Conservation (phyloP, 2,113 vertebrate genomes). For the Oceanites oceanicus region DNA sequence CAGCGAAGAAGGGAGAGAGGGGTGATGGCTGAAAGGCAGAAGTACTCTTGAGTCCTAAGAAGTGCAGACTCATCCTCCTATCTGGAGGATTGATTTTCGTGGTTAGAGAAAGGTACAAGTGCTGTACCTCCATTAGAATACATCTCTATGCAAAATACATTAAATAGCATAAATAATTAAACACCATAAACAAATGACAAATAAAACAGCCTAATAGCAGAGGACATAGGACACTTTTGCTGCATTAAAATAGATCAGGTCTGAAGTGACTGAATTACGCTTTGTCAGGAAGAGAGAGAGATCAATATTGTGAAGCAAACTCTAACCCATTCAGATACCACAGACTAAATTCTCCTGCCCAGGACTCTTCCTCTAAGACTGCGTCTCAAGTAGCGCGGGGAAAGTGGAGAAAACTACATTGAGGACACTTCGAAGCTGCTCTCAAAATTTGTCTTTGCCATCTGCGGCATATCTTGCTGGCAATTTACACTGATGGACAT, state of each 20-base stretch:
- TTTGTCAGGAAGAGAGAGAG: not conserved
- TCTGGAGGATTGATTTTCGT: not conserved
- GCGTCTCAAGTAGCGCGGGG: not conserved
- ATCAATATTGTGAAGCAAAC: not conserved
- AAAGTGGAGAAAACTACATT: not conserved
- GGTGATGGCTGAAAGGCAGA: not conserved
- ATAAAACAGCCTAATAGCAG: conserved; percentile 28
- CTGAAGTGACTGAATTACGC: not conserved
- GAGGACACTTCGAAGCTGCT: not conserved
- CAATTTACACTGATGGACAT: not conserved
- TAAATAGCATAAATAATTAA: conserved; percentile 42
- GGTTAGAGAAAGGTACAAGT: not conserved
- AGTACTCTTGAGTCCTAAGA: not conserved
- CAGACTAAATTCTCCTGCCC: not conserved
- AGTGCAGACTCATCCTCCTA: conserved; percentile 1
- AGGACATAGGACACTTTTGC: not conserved
- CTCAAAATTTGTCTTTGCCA: not conserved
- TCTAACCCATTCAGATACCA: not conserved
- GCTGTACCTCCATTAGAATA: not conserved
- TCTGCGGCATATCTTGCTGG: not conserved
- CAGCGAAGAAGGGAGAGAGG: not conserved
- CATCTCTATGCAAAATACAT: not conserved
- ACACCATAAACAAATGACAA: not conserved
- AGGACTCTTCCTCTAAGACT: not conserved
- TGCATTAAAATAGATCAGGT: conserved; percentile 14